These are phyloP conservation scores for Dugesia japonica DNA, from an alignment of 2,888 invertebrate species.

Conservation along the genomic window DNA sequence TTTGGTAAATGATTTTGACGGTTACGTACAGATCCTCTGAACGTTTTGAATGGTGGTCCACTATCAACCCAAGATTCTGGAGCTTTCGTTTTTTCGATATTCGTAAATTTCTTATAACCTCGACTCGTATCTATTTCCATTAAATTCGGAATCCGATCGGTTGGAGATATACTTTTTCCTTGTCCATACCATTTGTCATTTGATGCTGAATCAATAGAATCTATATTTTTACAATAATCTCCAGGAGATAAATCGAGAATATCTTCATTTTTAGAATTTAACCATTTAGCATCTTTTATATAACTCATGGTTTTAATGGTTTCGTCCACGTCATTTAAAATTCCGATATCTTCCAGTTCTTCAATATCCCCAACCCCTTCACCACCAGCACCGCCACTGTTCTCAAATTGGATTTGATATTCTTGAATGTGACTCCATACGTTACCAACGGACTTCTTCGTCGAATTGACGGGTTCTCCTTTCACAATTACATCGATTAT, in stretches of 20 bases:
- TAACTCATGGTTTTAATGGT: not conserved
- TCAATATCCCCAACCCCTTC: too few species aligned
- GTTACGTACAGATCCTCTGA: not conserved
- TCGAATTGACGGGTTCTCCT: not conserved
- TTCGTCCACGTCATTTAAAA: not conserved
- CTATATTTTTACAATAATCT: not conserved
- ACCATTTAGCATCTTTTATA: not conserved
- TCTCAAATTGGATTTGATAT: not conserved
- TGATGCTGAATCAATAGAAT: not conserved
- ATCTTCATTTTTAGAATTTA: not conserved
- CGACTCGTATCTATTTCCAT: not conserved
- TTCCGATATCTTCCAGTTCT: not conserved
- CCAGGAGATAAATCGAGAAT: not conserved
- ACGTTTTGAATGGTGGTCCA: not conserved
- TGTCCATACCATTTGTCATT: not conserved
- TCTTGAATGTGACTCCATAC: conserved; percentile 12
- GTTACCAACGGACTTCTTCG: not conserved
- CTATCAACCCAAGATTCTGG: not conserved
- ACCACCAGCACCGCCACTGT: too few species aligned
- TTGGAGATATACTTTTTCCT: not conserved
- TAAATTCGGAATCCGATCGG: not conserved
- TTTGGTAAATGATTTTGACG: too few species aligned
- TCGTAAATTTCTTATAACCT: not conserved
- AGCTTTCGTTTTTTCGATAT: not conserved
- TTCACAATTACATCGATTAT: not conserved